Evolutionary conservation across 2,113 vertebrate genomes (phyloP), one percentile per base, ranked within the genome.

Genomic region (Chaetura pelagica): DNA sequence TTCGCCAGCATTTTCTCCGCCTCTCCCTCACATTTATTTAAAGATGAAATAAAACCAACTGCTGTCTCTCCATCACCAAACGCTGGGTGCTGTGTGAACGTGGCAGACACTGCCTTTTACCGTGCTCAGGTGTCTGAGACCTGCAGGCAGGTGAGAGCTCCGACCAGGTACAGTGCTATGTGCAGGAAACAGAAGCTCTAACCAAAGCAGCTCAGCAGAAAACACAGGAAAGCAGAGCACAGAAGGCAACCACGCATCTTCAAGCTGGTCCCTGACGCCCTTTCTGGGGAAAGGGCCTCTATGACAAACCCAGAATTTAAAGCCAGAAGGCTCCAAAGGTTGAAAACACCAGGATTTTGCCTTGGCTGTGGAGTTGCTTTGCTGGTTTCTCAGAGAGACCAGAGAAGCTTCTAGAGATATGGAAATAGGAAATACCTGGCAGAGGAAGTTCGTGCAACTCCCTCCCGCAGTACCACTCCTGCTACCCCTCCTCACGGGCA

Each of bases 371-470:
- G 62, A 1, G 16, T 6, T 5, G 4, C 19, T 82, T 54, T 23
- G 59, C 16, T 42, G n/a, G n/a, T n/a, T 46, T 46, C 19, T n/a
- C 17, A 42, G 19, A 6, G 17, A 66, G 48, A 9, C 40, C 16
- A 6, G 14, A 61, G 92, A 97, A 95, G 59, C 83, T 95, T 94
- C 95, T 92, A 92, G 92, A 97, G 67, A 69, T 30, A 71, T 35
- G 74, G 87, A 89, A 91, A 96, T 84, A n/a, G 40, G 35, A 79
- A 85, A 35, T 81, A 74, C 54, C 68, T 77, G 83, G 18, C 35
- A 34, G 72, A 92, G 63, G 64, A 85, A 92, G 88, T 69, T 7
- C 6, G 17, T 0, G 38, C 76, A 55, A 92, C 90, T 83, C 90
- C 90, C 87, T 71, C 94, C 57, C 71, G 83, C 1, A 55, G 76